A percentile compares a stretch with the other conserved stretches of the same genome.
phyloP scores from a whole-genome alignment of 2,797 vertebrate genomes.

The Enteromius radiatus region DNA sequence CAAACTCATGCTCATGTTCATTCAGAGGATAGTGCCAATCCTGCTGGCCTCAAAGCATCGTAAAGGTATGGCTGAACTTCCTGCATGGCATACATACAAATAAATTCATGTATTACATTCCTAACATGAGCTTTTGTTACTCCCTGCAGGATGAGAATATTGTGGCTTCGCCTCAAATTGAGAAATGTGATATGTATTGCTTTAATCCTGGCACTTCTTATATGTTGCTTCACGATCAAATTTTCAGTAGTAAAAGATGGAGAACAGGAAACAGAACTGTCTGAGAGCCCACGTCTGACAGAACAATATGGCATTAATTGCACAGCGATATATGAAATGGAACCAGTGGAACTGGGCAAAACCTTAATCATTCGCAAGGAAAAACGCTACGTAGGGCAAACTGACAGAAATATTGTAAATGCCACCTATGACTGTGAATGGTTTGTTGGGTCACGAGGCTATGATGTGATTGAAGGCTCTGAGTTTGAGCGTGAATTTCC shows the following conservation, averaged over 20 bases:
- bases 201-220: background rate
- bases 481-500: conserved; percentile 81
- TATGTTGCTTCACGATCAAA: background rate
- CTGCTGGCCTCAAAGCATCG: background rate
- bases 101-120: background rate
- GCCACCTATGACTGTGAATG: conserved; percentile 57
- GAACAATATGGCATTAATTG: conserved; percentile 63
- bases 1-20: background rate
- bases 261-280: background rate
- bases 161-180: background rate
- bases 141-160: conserved; percentile 20
- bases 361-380: conserved; percentile 62
- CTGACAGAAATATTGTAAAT: conserved; percentile 58
- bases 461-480: conserved; percentile 66
- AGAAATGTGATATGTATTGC: background rate
- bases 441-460: conserved; percentile 63
- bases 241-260: background rate
- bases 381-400: conserved; percentile 9
- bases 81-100: too few species aligned
- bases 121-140: background rate
- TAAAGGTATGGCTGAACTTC: background rate
- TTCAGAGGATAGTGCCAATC: background rate
- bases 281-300: background rate
- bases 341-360: conserved; percentile 71
- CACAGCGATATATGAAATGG: conserved; percentile 69